These are phyloP conservation scores for Adelosebastes latens DNA, from an alignment of 2,797 vertebrate genomes.

Conservation along the genomic window DNA sequence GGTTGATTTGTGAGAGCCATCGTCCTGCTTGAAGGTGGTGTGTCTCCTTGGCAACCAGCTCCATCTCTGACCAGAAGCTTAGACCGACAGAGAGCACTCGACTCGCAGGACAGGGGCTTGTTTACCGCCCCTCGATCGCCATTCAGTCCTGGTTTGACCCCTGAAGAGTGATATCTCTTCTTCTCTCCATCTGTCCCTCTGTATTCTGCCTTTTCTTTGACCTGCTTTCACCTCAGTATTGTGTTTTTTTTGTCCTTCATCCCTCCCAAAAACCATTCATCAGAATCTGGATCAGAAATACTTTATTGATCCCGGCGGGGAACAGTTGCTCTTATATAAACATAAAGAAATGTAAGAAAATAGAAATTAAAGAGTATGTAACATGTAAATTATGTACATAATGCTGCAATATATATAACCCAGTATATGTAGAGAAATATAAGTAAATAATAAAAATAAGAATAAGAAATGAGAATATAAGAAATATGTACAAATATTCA, in stretches of 20 bases:
- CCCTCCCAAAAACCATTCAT: background rate
- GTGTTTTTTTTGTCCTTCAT: background rate
- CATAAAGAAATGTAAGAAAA: too few relatives aligned
- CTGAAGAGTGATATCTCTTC: background rate
- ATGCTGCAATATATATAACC: too few relatives aligned
- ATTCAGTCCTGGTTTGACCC: slow-evolving; percentile 47
- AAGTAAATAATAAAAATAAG: too few relatives aligned
- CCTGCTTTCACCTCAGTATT: background rate
- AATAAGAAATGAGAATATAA: too few relatives aligned
- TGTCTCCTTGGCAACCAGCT: slow-evolving; percentile 82
- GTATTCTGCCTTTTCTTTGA: background rate
- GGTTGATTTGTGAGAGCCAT: slow-evolving; percentile 73
- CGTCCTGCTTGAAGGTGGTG: slow-evolving; percentile 76
- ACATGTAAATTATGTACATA: too few relatives aligned
- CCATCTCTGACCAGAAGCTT: slow-evolving; percentile 59
- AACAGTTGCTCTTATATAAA: too few relatives aligned
- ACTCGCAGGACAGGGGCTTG: slow-evolving; percentile 45
- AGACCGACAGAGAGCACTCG: slow-evolving; percentile 53
- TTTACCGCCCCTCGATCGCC: slow-evolving; percentile 12
- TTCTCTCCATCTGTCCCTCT: slow-evolving; percentile 7
- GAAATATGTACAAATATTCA: too few relatives aligned
- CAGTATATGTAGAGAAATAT: too few relatives aligned
- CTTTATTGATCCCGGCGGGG: too few relatives aligned
- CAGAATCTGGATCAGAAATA: too few relatives aligned
- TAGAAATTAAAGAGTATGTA: too few relatives aligned